Base-by-base conservation (phyloP, 2,888 invertebrate species). In the Itoplectis maculator region DNA sequence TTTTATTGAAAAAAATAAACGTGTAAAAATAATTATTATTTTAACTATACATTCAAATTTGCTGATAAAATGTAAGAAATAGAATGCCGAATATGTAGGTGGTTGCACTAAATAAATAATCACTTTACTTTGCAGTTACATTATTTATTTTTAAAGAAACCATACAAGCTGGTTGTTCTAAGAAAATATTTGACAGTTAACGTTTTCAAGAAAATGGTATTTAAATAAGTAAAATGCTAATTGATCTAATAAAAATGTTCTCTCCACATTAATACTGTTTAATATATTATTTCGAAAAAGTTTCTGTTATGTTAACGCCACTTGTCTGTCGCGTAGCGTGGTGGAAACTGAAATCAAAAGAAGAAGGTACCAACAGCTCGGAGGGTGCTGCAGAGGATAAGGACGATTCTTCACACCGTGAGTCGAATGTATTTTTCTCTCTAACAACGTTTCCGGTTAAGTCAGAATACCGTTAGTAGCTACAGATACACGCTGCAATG, bases 321-420 rank as follows among this genome's bases (percentile, higher is more conserved):
- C 9, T 68, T 54, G 0, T 51, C 9, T 69, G 73, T 70, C 65
- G 20, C 20, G 59, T 54, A 86, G 85, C 72, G 45, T 85, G 83
- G 85, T 83, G 85, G 74, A 86, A 75, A 61, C 77, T 77, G 2
- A 77, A 73, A 54, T 37, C 77, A 20, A 72, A 63, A 3, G 69
- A 59, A 23, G 76, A 77, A 40, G 80, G 42, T 59, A 49, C 54
- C 23, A 75, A 77, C 66, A n/a, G n/a, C 18, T 42, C 61, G 51
- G 74, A 74, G 18, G 63, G 66, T 74, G 42, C 65, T 49, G 51
- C 82, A 15, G 75, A 29, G 3, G 81, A 82, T 49, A 82, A 82
- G 51, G 82, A 75, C 15, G 78, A 82, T 68, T 65, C 56, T 68
- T 9, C 65, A 40, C 79, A 79, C 74, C 66, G 84, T 86, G 70